Evolutionary conservation across 2,888 invertebrate genomes (phyloP).

Genomic region (Papilio elwesi): DNA sequence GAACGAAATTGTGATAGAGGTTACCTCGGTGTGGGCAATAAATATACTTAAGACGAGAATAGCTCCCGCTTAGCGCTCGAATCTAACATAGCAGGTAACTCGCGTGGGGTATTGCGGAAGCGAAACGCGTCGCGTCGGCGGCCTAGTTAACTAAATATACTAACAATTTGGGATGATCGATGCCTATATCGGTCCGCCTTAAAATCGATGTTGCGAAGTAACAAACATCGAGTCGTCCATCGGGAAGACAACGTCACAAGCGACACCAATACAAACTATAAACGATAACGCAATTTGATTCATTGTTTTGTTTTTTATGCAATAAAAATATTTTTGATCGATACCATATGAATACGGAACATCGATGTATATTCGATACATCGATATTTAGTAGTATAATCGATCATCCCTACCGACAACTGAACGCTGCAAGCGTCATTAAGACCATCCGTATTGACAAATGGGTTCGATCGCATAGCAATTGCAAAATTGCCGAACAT

Average conservation of each 20-base stretch:
- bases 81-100: slow-evolving; percentile 63
- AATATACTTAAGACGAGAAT: slow-evolving; percentile 22
- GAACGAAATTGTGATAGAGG: slow-evolving; percentile 38
- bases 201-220: background rate
- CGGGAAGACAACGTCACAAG: too few species aligned
- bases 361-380: slow-evolving; percentile 10
- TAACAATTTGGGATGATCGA: slow-evolving; percentile 17
- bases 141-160: slow-evolving; percentile 33
- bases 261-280: background rate
- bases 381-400: background rate
- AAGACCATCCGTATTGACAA: slow-evolving; percentile 58
- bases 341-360: background rate
- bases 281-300: background rate
- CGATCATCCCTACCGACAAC: slow-evolving; percentile 43
- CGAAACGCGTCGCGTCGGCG: slow-evolving; percentile 37
- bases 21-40: slow-evolving; percentile 17
- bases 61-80: slow-evolving; percentile 30
- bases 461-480: slow-evolving; percentile 51
- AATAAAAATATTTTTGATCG: slow-evolving; percentile 1
- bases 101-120: slow-evolving; percentile 55
- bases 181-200: background rate
- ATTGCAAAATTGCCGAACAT: too few species aligned
- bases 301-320: background rate
- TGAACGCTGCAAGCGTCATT: slow-evolving; percentile 80
- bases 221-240: background rate